Percentiles rank a stretch among this genome's conserved stretches.
These are phyloP conservation scores for Hofmannophila pseudospretella DNA, from an alignment of 2,888 invertebrate species.

Conservation along the genomic window DNA sequence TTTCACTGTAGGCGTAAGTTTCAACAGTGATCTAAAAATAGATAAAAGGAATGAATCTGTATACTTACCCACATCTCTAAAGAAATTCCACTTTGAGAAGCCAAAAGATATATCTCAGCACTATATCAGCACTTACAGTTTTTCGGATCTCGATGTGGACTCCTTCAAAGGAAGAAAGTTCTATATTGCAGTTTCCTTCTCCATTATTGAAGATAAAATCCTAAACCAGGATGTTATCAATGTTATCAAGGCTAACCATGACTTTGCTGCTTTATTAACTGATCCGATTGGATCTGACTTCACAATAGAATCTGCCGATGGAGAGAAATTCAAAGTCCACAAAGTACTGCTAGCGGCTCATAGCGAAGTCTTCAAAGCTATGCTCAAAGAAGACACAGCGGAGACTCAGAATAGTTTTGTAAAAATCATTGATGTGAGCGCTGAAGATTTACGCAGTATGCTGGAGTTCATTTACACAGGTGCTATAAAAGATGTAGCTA, in stretches of 20 bases:
- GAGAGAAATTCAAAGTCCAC: slow-evolving; percentile 52
- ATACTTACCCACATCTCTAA: slow-evolving; percentile 34
- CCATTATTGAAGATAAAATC: slow-evolving; percentile 18
- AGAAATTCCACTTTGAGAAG: slow-evolving; percentile 34
- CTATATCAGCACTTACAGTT: slow-evolving; percentile 53
- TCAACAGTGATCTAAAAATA: slow-evolving; percentile 32
- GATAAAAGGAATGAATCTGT: slow-evolving; percentile 39
- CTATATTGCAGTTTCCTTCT: slow-evolving; percentile 44
- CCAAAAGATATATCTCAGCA: slow-evolving; percentile 21
- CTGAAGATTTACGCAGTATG: slow-evolving; percentile 50
- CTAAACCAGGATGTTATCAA: slow-evolving; percentile 27
- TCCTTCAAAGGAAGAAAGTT: slow-evolving; percentile 44
- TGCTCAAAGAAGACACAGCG: slow-evolving; percentile 63
- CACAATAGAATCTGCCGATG: slow-evolving; percentile 57
- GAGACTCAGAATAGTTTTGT: slow-evolving; percentile 58
- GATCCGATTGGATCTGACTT: slow-evolving; percentile 61
- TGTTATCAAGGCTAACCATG: slow-evolving; percentile 39
- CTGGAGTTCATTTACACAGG: slow-evolving; percentile 63
- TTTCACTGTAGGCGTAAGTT: slow-evolving; percentile 40
- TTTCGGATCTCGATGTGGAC: slow-evolving; percentile 49
- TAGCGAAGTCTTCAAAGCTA: slow-evolving; percentile 68
- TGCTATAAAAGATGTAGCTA: slow-evolving; percentile 44
- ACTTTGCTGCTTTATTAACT: slow-evolving; percentile 42
- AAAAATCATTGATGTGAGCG: slow-evolving; percentile 48
- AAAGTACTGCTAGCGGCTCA: slow-evolving; percentile 47